Evolutionary conservation across 2,113 vertebrate species (phyloP), one percentile per base, ranked within the genome.

Genomic region (Mus spicilegus): DNA sequence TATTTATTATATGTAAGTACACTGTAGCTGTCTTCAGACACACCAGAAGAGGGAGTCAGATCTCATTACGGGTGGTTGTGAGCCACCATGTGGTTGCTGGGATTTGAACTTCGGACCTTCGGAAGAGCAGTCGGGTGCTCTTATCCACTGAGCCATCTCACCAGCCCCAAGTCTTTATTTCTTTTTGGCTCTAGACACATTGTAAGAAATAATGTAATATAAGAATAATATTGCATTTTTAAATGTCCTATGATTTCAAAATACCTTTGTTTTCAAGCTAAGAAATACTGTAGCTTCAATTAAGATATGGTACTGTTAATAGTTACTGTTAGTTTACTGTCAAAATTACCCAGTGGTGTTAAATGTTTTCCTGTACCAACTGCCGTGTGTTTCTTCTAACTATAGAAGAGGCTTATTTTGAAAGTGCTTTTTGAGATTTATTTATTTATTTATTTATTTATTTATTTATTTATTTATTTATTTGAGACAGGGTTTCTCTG

Each of bases 151-250:
- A n/a, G n/a, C n/a, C n/a, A n/a, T n/a, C n/a, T n/a, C n/a, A n/a
- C n/a, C n/a, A n/a, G n/a, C n/a, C n/a, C n/a, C n/a, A 92, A 93
- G 54, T 78, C 42, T 81, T 87, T 81, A 24, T 81, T 95, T 97
- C 65, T 90, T 85, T 6, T 65, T 93, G 65, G 88, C 13, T 70
- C 67, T 94, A 36, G 17, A 63, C 3, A 30, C 16, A 36, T 30
- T 73, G 5, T 72, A 75, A 89, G 33, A 87, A 81, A 42, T 63
- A 26, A 51, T 46, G 33, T 87, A 46, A 28, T 87, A 30, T 39
- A 87, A 90, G 7, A 17, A 22, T 76, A 51, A 49, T 69, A 5
- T 42, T 84, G 69, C 26, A 51, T 22, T 92, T 86, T 94, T 26
- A 36, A 63, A 58, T 56, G 7, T 81, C 85, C 93, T 88, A 1